These are phyloP conservation scores for Sarcophaga peregrina DNA, from an alignment of 1,140 invertebrate species.

Conservation along the genomic window DNA sequence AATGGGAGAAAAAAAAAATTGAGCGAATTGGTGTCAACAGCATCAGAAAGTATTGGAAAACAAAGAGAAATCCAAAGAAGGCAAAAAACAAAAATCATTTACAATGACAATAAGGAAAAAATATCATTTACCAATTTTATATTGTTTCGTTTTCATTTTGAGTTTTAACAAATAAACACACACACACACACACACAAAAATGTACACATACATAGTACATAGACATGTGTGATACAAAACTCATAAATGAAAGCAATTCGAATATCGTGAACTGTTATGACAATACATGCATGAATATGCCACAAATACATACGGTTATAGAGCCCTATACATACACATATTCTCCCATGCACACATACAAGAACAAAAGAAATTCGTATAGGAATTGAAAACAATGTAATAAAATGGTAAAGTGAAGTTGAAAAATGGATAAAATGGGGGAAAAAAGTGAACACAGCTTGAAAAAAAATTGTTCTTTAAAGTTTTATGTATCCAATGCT, in stretches of 20 bases:
- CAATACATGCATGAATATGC: neutral
- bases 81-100: neutral
- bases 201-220: neutral
- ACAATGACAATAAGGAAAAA: neutral
- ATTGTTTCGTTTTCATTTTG: conserved; percentile 18
- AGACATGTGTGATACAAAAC: neutral
- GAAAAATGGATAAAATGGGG: neutral
- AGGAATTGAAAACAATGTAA: conserved; percentile 4
- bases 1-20: neutral
- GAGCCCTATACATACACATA: neutral
- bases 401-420: neutral
- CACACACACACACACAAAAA: neutral
- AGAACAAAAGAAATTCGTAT: neutral
- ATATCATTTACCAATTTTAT: conserved; percentile 23
- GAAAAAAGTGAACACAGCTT: neutral
- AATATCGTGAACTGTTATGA: conserved; percentile 19
- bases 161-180: neutral
- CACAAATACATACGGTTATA: neutral
- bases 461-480: conserved; percentile 12
- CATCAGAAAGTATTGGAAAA: conserved; percentile 6
- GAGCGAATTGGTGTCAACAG: conserved; percentile 15
- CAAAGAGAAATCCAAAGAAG: neutral
- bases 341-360: neutral
- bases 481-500: neutral
- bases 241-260: neutral